Base-by-base conservation (phyloP, 1,140 invertebrate genomes). In the Oryzaephilus surinamensis region DNA sequence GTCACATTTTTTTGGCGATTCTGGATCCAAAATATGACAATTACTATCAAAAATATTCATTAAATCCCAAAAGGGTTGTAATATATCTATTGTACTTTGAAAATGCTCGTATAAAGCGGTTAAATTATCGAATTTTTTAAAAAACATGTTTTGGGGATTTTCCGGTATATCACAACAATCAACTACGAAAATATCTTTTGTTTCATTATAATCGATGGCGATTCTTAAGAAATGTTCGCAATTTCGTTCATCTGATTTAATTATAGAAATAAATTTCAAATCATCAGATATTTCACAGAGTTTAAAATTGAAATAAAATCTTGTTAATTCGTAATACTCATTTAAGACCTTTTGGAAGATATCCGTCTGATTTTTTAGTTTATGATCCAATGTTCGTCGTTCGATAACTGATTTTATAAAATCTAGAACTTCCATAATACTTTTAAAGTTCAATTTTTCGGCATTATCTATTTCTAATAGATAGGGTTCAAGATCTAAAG, bases 1-100 rank as follows among this genome's bases (percentile, higher is more conserved):
- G 34, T 62, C 59, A 24, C 41, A 46, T 31, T 46, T 54, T 6
- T 41, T 55, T 18, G 63, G 64, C 15, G 42, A 51, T 36, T 65
- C 60, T 7, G 67, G 67, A 43, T 71, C 66, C 13, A 71, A 34
- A 31, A 70, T 54, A 50, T 60, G 63, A 29, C 61, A 60, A 16
- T 52, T 55, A 6, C 16, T 20, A 49, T 71, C 67, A 14, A 70
- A 46, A 32, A 59, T 55, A 35, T 63, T 63, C 55, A 69, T 52
- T 0, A 57, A 20, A 40, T 68, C 48, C 58, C 67, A 70, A 48
- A 66, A 64, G 2, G 55, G 43, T 44, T 68, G 61, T 32, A 63
- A 32, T 6, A 28, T 29, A 24, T 57, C 54, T 6, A 59, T 27
- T 8, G 24, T 15, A 0, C 13, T 41, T 5, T 50, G 10, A 32